Percentiles rank a stretch among this genome's conserved stretches.
These are phyloP conservation scores for Acleris sparsana DNA, from an alignment of 2,888 invertebrate genomes.

Conservation along the genomic window DNA sequence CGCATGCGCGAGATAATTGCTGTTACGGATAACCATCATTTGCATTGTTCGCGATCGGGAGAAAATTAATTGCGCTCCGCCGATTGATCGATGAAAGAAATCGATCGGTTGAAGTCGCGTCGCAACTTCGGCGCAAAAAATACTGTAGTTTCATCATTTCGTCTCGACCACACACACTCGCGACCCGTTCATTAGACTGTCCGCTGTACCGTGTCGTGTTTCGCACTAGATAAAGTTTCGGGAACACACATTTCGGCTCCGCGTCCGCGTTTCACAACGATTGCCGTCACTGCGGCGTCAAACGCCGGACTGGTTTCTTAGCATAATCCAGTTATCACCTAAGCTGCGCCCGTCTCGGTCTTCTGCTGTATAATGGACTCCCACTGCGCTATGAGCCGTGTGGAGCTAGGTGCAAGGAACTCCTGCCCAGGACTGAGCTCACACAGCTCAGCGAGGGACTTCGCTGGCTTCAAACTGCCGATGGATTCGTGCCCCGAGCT, in stretches of 20 bases:
- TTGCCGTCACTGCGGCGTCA: conserved; percentile 45
- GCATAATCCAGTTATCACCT: conserved; percentile 49
- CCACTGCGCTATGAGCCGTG: conserved; percentile 90
- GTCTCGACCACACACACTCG: conserved; percentile 38
- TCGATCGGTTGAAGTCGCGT: conserved; percentile 46
- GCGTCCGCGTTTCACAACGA: conserved; percentile 39
- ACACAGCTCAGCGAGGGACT: conserved; percentile 87
- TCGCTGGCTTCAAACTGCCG: conserved; percentile 85
- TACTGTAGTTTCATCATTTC: conserved; percentile 20
- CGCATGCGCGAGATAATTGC: conserved; percentile 65
- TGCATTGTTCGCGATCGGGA: conserved; percentile 75
- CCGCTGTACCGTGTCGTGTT: conserved; percentile 44
- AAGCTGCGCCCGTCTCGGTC: conserved; percentile 81
- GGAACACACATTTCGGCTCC: conserved; percentile 41
- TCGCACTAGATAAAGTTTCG: conserved; percentile 44
- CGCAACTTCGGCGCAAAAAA: conserved; percentile 18
- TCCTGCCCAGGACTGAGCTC: conserved; percentile 86
- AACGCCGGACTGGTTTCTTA: conserved; percentile 43
- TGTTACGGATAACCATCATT: conserved; percentile 75
- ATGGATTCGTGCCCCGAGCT: conserved; percentile 74
- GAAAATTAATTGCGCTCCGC: conserved; percentile 75
- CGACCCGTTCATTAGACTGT: conserved; percentile 37
- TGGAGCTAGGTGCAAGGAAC: conserved; percentile 86
- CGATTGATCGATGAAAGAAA: conserved; percentile 63
- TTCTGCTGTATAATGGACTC: conserved; percentile 89